A percentile compares a stretch with the other conserved stretches of the same genome.
phyloP scores from a whole-genome alignment of 2,888 invertebrate species.

The Leuctra nigra region DNA sequence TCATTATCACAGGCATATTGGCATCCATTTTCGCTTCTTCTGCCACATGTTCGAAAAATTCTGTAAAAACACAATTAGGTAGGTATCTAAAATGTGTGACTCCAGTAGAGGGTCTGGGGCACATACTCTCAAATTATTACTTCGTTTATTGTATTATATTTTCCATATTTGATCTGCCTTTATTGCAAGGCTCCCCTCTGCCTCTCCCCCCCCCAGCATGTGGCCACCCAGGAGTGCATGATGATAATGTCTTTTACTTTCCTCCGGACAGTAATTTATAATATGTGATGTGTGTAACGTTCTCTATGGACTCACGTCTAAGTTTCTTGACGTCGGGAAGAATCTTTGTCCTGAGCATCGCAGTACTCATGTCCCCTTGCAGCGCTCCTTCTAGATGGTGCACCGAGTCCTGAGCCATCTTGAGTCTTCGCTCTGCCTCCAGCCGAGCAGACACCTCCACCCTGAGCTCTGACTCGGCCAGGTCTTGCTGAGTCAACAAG shows the following conservation, averaged over 20 bases:
- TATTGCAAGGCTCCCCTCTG: no score
- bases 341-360: constrained; percentile 22
- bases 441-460: constrained; percentile 27
- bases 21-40: constrained; percentile 29
- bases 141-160: no score
- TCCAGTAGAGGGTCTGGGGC: no score
- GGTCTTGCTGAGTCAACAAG: constrained; percentile 25
- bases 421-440: constrained; percentile 26
- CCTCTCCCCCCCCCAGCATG: no score
- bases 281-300: no score
- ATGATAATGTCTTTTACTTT: no score
- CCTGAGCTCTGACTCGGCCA: constrained; percentile 27
- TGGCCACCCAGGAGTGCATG: no score
- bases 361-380: constrained; percentile 21
- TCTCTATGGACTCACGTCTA: constrained; percentile 26
- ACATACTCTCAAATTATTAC: no score
- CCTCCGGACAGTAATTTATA: no score
- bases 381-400: constrained; percentile 27
- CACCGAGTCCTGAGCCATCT: constrained; percentile 26
- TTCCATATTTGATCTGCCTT: no score
- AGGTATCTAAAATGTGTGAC: no score
- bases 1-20: constrained; percentile 30
- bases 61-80: no score
- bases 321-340: constrained; percentile 29
- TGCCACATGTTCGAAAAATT: constrained; percentile 28